Evolutionary conservation across 2,113 vertebrate species (phyloP).

Genomic region (Paedocypris sp.): DNA sequence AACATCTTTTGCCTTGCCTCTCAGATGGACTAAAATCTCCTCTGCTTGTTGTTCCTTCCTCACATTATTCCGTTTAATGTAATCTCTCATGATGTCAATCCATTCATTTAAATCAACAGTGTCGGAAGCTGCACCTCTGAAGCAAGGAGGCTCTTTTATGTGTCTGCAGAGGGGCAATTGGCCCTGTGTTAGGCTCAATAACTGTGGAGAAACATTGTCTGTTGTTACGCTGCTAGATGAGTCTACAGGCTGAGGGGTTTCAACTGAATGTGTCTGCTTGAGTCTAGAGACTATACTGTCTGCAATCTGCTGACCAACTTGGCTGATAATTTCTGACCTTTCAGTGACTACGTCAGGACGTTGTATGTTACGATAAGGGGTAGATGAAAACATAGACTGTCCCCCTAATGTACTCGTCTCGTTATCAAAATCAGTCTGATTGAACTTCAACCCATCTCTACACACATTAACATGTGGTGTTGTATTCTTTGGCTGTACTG

Average conservation of each 20-base stretch:
- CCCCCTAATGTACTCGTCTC: too few relatives aligned
- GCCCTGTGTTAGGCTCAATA: conserved; percentile 5
- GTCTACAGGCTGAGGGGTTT: neutral
- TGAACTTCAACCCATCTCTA: too few relatives aligned
- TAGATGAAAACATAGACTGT: conserved; percentile 3
- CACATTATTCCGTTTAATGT: conserved; percentile 2
- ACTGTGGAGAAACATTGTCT: neutral
- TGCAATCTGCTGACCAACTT: conserved; percentile 9
- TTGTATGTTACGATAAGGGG: neutral
- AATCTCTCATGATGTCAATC: conserved; percentile 18
- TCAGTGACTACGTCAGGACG: neutral
- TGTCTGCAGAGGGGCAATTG: conserved; percentile 11
- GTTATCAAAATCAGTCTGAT: too few relatives aligned
- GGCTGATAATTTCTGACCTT: conserved; percentile 7
- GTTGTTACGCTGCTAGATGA: neutral
- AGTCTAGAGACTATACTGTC: conserved; percentile 7
- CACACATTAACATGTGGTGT: too few relatives aligned
- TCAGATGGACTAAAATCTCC: neutral
- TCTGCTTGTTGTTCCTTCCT: neutral
- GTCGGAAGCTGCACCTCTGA: conserved; percentile 14
- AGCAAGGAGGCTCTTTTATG: conserved; percentile 13
- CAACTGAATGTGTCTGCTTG: neutral
- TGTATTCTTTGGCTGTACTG: too few relatives aligned
- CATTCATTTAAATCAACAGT: conserved; percentile 15
- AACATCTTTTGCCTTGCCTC: conserved; percentile 1